Conservation (phyloP, 2,888 invertebrate genomes). For the Diplolepis rosae region DNA sequence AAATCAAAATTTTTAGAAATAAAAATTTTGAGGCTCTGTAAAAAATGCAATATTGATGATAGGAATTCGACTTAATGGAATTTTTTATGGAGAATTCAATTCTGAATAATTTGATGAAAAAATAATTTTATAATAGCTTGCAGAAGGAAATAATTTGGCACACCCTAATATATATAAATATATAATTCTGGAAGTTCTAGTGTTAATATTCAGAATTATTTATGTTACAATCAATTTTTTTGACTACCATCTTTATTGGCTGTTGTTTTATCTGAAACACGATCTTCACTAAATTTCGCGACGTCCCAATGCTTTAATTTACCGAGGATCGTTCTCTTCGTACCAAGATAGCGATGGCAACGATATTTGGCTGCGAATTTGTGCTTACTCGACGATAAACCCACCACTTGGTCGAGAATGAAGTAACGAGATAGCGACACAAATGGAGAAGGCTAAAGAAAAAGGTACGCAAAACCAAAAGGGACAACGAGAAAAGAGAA, state of each 20-base stretch:
- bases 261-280: conserved; percentile 7
- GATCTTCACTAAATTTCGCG: background rate
- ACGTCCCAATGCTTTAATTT: conserved; percentile 4
- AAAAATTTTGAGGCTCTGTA: too few relatives aligned
- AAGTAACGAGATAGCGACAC: conserved; percentile 12
- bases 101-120: too few relatives aligned
- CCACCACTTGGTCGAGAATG: conserved; percentile 19
- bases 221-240: too few relatives aligned
- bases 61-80: too few relatives aligned
- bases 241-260: background rate
- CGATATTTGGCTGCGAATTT: conserved; percentile 23
- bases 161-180: too few relatives aligned
- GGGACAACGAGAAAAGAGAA: background rate
- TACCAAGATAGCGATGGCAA: conserved; percentile 3
- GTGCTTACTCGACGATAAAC: conserved; percentile 30
- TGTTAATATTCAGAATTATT: too few relatives aligned
- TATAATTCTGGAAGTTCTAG: too few relatives aligned
- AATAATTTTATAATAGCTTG: too few relatives aligned
- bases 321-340: conserved; percentile 1
- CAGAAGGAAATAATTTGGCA: too few relatives aligned
- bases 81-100: too few relatives aligned
- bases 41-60: too few relatives aligned
- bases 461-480: conserved; percentile 7
- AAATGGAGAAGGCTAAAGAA: conserved; percentile 7
- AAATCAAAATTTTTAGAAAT: too few relatives aligned